Evolutionary conservation across 2,888 invertebrate species (phyloP).

Genomic region (Amphipoea lucens): DNA sequence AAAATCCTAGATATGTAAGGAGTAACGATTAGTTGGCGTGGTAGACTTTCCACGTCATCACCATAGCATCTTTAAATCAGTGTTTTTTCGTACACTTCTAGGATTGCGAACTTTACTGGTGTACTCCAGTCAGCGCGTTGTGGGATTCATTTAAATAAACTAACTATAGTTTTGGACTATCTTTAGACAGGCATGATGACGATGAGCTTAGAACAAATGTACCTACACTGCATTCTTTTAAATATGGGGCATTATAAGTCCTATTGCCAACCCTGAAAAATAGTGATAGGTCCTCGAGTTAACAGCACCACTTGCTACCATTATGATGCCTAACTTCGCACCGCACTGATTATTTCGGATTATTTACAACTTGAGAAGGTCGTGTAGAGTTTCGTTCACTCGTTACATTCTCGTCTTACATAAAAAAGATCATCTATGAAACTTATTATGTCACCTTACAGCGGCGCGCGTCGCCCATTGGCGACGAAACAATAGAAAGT

Average conservation of each 20-base stretch:
- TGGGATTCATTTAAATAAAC: constrained; percentile 23
- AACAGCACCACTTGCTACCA: neutral
- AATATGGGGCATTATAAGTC: too few relatives aligned
- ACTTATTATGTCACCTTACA: neutral
- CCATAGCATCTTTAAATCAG: constrained; percentile 3
- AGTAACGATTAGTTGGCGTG: neutral
- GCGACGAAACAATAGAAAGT: too few relatives aligned
- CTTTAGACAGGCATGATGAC: too few relatives aligned
- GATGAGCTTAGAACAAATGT: too few relatives aligned
- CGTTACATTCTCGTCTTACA: constrained; percentile 12
- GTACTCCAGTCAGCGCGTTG: constrained; percentile 1
- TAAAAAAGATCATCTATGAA: neutral
- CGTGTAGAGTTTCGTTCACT: constrained; percentile 14
- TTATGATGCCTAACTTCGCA: neutral
- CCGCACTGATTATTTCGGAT: constrained; percentile 31
- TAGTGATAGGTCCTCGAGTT: neutral
- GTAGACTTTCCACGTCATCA: neutral
- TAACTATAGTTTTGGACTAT: neutral
- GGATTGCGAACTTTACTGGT: neutral
- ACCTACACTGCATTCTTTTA: too few relatives aligned
- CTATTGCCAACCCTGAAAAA: neutral
- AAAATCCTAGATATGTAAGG: neutral
- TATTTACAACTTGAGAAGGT: constrained; percentile 16
- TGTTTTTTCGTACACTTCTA: neutral
- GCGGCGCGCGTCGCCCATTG: too few relatives aligned